phyloP scores from a whole-genome alignment of 2,113 vertebrate genomes.

The Notechis scutatus region DNA sequence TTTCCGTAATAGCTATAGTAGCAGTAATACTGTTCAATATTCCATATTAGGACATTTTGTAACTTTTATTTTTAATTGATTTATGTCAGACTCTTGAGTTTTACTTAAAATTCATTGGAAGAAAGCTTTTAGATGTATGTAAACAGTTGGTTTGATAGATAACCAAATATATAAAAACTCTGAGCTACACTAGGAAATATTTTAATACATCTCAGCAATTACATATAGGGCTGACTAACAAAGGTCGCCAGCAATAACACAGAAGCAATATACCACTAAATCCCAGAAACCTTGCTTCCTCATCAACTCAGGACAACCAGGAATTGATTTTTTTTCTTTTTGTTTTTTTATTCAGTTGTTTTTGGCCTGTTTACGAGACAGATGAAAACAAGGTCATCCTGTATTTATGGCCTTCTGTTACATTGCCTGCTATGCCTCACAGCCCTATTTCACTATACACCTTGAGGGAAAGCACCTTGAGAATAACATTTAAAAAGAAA shows the following conservation, averaged over 20 bases:
- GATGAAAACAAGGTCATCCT: background rate
- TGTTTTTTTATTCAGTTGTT: background rate
- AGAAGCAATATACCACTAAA: background rate
- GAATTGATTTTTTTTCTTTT: background rate
- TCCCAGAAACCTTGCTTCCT: background rate
- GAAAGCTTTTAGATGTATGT: background rate
- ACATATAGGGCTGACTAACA: background rate
- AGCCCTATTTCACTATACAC: background rate
- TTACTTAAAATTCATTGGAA: slow-evolving; percentile 5
- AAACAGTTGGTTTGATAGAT: background rate
- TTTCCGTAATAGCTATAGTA: slow-evolving; percentile 19
- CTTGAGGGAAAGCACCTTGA: background rate
- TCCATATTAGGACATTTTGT: background rate
- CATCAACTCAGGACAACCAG: background rate
- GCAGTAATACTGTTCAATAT: slow-evolving; percentile 16
- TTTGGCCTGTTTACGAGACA: background rate
- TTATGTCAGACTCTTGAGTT: rapidly evolving
- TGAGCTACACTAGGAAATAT: background rate
- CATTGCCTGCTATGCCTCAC: background rate
- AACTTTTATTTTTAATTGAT: background rate
- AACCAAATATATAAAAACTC: background rate
- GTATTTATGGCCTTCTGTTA: background rate
- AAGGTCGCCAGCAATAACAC: background rate
- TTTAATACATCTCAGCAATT: background rate
- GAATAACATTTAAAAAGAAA: background rate